Conservation (phyloP, 2,888 invertebrate genomes). For the Leptinotarsa tumamoca region DNA sequence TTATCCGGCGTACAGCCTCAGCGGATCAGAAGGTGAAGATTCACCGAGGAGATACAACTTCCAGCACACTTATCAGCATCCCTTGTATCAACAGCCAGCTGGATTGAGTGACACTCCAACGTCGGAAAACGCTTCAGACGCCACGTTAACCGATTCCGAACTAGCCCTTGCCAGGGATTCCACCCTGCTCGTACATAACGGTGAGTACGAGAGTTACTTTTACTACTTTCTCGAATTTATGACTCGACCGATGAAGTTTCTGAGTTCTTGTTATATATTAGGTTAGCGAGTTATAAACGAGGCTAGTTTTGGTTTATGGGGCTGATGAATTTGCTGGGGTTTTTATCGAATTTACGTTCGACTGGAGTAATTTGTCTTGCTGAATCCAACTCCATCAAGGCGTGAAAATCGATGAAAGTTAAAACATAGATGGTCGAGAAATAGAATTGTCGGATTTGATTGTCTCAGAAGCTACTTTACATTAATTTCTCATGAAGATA, state of each 20-base stretch:
- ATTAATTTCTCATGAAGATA: too few relatives aligned
- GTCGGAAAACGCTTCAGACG: slow-evolving; percentile 88
- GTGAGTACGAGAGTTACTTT: slow-evolving; percentile 67
- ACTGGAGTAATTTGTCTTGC: background rate
- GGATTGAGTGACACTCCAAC: slow-evolving; percentile 83
- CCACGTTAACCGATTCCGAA: slow-evolving; percentile 86
- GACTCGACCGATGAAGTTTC: slow-evolving; percentile 38
- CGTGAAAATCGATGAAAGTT: background rate
- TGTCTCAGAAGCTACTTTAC: too few relatives aligned
- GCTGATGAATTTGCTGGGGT: slow-evolving; percentile 36
- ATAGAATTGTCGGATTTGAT: too few relatives aligned
- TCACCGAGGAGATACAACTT: slow-evolving; percentile 70
- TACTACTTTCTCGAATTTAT: slow-evolving; percentile 32
- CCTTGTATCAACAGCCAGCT: slow-evolving; percentile 66
- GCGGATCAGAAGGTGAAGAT: slow-evolving; percentile 81
- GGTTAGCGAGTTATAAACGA: slow-evolving; percentile 31
- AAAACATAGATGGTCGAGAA: too few relatives aligned
- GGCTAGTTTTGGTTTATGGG: slow-evolving; percentile 27
- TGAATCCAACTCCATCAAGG: background rate
- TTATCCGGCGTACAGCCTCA: slow-evolving; percentile 84
- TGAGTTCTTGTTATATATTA: slow-evolving; percentile 34
- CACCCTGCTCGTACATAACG: slow-evolving; percentile 86
- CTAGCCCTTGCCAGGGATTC: slow-evolving; percentile 84
- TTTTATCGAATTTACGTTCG: slow-evolving; percentile 36
- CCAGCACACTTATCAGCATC: slow-evolving; percentile 70